Base-by-base conservation (phyloP, 2,797 vertebrate species). In the Setipinna tenuifilis region DNA sequence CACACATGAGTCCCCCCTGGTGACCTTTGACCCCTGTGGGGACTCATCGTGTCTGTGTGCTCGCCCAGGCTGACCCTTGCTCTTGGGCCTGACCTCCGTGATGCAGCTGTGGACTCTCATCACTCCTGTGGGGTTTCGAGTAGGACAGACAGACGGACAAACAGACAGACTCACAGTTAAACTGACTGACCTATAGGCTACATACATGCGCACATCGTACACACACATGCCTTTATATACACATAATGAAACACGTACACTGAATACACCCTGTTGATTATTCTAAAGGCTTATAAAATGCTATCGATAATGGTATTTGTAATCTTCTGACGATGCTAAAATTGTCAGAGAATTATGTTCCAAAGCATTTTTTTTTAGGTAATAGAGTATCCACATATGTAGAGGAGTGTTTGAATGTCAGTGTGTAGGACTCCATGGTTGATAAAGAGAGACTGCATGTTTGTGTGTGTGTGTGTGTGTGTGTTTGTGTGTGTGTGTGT, bases 71-170 rank as follows among this genome's bases (percentile, higher is more conserved):
- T 97, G 95, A 97, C 95, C 95, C 95, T 91, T 89, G 35, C 85
- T 86, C 93, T 92, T 92, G 88, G 91, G 87, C 28, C 95, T 94
- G 95, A 93, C 95, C 91, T 91, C 90, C 91, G 93, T 95, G 95
- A 95, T 94, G 94, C 95, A 96, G 95, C 95, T 96, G 95, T 94
- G 94, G 94, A 31, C 35, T 17, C 93, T 95, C 94, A 95, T 95
- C 94, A 94, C 93, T 95, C 96, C 95, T 94, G 91, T 91, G 95
- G 94, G 95, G 94, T 82, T 83, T 83, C 17, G 21, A 84, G 61
- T 35, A 28, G 28, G 71, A 84, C 12, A 46, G 25, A 83, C n/a
- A 44, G 57, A 83, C 41, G 83, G 21, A 41, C 50, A 81, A 0
- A 65, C n/a, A 54, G 68, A 83, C 28, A 78, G 71, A 78, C n/a